Percentiles rank a stretch among this genome's conserved stretches.
Conservation (phyloP, 2,113 vertebrate genomes). For the Benitochromis conjunctus region DNA sequence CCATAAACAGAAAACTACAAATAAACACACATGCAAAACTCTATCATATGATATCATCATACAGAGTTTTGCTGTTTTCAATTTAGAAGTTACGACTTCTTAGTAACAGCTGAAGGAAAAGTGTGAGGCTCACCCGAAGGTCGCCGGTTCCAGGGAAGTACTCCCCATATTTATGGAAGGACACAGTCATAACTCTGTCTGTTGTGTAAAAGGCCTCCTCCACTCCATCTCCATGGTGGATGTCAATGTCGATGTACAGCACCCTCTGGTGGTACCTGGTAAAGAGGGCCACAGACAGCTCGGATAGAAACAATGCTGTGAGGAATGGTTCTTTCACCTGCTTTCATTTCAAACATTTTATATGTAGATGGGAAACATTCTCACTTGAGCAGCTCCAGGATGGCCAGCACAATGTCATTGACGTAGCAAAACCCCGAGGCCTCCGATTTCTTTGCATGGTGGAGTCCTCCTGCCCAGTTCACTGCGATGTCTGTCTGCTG, state of each 20-base stretch:
- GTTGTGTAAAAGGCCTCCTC: conserved; percentile 97
- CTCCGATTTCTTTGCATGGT: conserved; percentile 95
- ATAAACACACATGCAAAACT: neutral
- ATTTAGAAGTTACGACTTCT: neutral
- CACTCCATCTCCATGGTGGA: conserved; percentile 93
- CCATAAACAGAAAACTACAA: neutral
- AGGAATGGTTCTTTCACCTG: neutral
- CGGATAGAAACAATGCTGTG: neutral
- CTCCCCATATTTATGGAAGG: conserved; percentile 95
- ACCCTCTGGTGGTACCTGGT: conserved; percentile 96
- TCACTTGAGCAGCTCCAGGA: conserved; percentile 94
- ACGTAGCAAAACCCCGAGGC: conserved; percentile 96
- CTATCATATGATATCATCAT: neutral
- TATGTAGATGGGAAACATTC: neutral
- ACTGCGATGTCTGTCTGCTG: conserved; percentile 96
- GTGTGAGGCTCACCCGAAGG: conserved; percentile 80
- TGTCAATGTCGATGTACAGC: conserved; percentile 95
- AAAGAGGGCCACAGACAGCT: neutral
- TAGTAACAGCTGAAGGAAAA: neutral
- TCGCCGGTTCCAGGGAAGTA: conserved; percentile 97
- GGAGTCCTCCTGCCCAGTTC: conserved; percentile 95
- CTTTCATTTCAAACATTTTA: neutral
- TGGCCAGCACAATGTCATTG: conserved; percentile 93
- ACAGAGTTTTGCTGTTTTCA: neutral
- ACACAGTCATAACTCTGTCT: conserved; percentile 95